Conservation (phyloP, 2,113 vertebrate species). For the Thinocorus orbignyianus region DNA sequence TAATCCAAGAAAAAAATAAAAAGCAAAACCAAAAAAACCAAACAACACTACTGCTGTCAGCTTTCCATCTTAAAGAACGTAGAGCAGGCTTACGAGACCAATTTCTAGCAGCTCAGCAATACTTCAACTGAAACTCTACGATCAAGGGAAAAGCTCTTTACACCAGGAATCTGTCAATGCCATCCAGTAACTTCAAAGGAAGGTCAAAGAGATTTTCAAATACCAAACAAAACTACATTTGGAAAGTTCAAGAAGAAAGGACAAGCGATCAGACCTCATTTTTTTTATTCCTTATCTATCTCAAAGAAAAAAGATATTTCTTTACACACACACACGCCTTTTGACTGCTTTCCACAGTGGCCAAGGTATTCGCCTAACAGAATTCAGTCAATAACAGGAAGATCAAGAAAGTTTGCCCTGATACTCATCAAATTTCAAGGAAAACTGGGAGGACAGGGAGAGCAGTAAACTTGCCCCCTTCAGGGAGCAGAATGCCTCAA, state of each 20-base stretch:
- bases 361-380: background rate
- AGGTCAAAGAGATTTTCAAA: conserved; percentile 19
- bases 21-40: background rate
- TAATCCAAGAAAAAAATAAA: background rate
- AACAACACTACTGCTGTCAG: background rate
- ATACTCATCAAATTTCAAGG: background rate
- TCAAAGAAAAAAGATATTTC: background rate
- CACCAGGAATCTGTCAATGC: conserved; percentile 3
- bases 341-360: background rate
- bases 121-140: background rate
- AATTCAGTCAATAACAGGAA: background rate
- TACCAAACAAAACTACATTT: conserved; percentile 7
- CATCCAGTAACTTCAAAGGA: background rate
- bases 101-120: background rate
- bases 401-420: background rate
- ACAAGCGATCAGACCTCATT: background rate
- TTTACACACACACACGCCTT: background rate
- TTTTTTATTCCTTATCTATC: background rate
- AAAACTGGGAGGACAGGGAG: background rate
- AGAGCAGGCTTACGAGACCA: background rate
- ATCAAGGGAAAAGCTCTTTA: conserved; percentile 35
- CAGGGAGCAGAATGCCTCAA: background rate
- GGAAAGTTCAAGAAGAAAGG: background rate
- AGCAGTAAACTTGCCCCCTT: background rate
- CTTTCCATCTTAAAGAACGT: background rate